A percentile compares a stretch with the other conserved stretches of the same genome.
Conservation (phyloP, 2,113 vertebrate species). For the Oreochromis niloticus region DNA sequence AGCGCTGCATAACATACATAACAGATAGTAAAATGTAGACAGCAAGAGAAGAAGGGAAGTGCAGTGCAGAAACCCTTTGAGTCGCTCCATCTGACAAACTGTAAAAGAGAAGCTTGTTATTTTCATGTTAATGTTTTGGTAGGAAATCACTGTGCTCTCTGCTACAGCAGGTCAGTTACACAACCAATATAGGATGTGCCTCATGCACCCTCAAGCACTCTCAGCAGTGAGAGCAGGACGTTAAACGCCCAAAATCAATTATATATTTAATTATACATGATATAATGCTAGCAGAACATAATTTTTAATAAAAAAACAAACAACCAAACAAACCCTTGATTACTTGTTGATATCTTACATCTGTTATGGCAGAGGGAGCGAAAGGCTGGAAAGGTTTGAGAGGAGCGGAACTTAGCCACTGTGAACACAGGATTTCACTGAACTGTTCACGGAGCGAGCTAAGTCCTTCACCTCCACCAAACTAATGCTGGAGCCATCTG, state of each 20-base stretch:
- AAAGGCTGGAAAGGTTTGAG: conserved; percentile 49
- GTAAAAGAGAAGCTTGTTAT: neutral
- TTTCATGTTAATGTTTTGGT: neutral
- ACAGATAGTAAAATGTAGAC: neutral
- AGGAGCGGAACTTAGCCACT: conserved; percentile 87
- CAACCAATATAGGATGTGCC: neutral
- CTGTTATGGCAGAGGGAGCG: neutral
- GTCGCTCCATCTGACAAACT: too few species aligned
- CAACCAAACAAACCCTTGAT: neutral
- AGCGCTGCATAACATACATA: neutral
- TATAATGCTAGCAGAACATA: neutral
- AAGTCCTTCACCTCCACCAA: conserved; percentile 79
- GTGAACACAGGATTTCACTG: conserved; percentile 77
- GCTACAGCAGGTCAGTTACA: neutral
- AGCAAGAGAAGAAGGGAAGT: neutral
- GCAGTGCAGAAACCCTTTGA: neutral
- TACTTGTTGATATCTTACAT: neutral
- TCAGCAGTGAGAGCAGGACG: neutral
- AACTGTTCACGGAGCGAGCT: conserved; percentile 83
- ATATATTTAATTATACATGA: neutral
- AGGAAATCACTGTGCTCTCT: neutral
- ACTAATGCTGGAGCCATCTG: neutral
- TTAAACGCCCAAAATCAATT: neutral
- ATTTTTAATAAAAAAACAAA: neutral
- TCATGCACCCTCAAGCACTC: neutral